phyloP scores from a whole-genome alignment of 2,797 vertebrate genomes.

The Tapirus indicus region DNA sequence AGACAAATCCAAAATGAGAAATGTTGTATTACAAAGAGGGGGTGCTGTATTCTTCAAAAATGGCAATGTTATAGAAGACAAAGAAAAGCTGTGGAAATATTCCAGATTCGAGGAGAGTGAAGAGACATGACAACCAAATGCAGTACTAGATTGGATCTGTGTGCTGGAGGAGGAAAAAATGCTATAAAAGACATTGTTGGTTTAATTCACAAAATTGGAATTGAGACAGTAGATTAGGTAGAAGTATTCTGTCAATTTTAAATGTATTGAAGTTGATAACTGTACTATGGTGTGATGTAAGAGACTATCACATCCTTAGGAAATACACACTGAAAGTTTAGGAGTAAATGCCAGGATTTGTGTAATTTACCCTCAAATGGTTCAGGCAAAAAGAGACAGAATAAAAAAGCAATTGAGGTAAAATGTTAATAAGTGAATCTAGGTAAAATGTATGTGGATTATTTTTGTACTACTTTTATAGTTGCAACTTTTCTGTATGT shows the following conservation, averaged over 20 bases:
- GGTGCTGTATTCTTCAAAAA: neutral
- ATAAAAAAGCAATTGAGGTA: neutral
- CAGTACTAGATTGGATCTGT: neutral
- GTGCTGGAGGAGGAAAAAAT: neutral
- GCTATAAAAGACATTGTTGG: neutral
- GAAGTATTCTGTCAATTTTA: neutral
- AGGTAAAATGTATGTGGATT: neutral
- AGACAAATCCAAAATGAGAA: neutral
- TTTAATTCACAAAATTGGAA: neutral
- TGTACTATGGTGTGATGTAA: neutral
- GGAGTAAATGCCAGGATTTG: neutral
- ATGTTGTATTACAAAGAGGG: neutral
- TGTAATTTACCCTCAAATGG: neutral
- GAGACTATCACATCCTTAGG: neutral
- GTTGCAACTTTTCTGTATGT: neutral
- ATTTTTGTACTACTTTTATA: neutral
- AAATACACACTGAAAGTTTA: neutral
- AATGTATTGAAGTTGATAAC: neutral
- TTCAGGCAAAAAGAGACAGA: slow-evolving; percentile 9
- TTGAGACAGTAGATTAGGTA: neutral
- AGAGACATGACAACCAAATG: neutral
- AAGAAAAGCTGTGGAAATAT: neutral
- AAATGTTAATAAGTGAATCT: neutral
- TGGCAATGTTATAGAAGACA: neutral
- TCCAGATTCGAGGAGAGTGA: neutral